Conservation (phyloP, 2,797 vertebrate species). For the Alcedo atthis region DNA sequence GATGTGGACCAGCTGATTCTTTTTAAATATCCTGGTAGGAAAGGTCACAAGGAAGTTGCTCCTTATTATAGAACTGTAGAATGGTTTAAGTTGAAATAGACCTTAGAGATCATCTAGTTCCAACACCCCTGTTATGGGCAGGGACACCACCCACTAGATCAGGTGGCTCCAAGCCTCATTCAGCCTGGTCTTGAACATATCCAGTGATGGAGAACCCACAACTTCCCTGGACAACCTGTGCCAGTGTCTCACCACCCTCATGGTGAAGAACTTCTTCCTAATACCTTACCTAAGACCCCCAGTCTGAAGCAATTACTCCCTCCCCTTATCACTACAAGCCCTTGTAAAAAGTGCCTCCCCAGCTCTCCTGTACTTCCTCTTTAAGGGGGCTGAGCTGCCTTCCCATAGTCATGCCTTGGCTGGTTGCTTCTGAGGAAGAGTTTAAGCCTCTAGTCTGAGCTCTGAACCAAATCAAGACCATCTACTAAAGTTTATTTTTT, state of each 20-base stretch:
- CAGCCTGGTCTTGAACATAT: not conserved
- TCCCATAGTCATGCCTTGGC: not conserved
- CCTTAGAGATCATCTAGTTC: not conserved
- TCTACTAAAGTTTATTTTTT: not conserved
- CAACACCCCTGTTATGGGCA: not conserved
- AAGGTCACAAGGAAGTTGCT: not conserved
- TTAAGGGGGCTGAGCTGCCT: not conserved
- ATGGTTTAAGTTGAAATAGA: not conserved
- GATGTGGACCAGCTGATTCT: not conserved
- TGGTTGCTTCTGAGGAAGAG: not conserved
- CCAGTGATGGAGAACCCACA: not conserved
- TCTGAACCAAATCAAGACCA: not conserved
- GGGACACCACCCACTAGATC: not conserved
- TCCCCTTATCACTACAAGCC: not conserved
- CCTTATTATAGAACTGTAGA: not conserved
- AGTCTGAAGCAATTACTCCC: not conserved
- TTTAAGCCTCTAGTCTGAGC: not conserved
- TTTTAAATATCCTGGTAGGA: not conserved
- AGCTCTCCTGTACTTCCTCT: not conserved
- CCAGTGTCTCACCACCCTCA: not conserved
- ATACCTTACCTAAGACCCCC: not conserved
- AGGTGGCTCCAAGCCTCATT: not conserved
- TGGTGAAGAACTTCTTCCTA: not conserved
- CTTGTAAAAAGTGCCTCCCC: not conserved
- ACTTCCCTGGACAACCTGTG: not conserved